Evolutionary conservation across 2,797 vertebrate genomes (phyloP).

Genomic region (Scolopax bukidnonensis): DNA sequence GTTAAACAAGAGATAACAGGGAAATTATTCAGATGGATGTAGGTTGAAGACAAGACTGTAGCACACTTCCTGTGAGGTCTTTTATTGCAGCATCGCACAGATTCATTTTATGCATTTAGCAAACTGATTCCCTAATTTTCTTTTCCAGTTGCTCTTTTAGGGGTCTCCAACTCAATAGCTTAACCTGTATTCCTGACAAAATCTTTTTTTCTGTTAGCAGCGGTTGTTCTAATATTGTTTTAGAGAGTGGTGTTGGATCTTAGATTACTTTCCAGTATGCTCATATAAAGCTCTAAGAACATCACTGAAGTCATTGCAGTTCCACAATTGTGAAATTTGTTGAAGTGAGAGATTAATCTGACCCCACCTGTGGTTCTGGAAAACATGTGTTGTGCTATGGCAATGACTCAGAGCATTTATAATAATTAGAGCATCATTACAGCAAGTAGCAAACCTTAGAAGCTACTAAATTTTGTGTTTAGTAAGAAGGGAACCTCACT

Average conservation of each 20-base stretch:
- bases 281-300: background rate
- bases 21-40: background rate
- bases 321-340: background rate
- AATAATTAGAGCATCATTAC: background rate
- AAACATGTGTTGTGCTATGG: background rate
- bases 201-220: background rate
- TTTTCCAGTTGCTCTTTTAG: background rate
- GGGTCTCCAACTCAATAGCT: background rate
- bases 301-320: background rate
- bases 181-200: background rate
- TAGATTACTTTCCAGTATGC: background rate
- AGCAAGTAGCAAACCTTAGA: background rate
- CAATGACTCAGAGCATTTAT: background rate
- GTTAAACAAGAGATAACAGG: background rate
- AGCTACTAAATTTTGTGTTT: background rate
- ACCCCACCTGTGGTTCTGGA: background rate
- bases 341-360: background rate
- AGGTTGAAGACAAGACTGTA: background rate
- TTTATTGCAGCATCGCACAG: background rate
- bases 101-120: background rate
- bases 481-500: background rate
- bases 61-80: background rate
- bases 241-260: background rate
- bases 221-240: background rate
- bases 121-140: background rate